A percentile compares a stretch with the other conserved stretches of the same genome.
These are phyloP conservation scores for Cryptosula pallasiana DNA, from an alignment of 2,888 invertebrate species.

Conservation along the genomic window DNA sequence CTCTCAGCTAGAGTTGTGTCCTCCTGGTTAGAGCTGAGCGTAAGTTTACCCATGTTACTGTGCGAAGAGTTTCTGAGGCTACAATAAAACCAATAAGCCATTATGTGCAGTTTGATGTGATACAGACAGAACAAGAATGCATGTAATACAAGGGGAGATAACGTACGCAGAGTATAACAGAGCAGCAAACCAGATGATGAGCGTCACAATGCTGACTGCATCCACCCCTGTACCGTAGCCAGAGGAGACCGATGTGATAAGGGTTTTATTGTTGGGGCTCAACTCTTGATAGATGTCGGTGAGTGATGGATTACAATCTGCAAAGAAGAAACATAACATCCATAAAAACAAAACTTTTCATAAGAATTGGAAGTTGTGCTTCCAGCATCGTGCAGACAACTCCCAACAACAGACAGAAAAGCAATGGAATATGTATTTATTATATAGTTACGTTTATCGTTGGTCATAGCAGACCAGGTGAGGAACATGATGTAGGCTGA, in stretches of 20 bases:
- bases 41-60: slow-evolving; percentile 75
- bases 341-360: too few relatives aligned
- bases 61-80: slow-evolving; percentile 86
- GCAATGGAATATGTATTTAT: background rate
- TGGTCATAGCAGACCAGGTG: slow-evolving; percentile 56
- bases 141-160: too few relatives aligned
- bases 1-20: slow-evolving; percentile 8
- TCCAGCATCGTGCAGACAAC: background rate
- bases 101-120: too few relatives aligned
- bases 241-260: slow-evolving; percentile 29
- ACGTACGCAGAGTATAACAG: slow-evolving; percentile 75
- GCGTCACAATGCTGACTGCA: slow-evolving; percentile 71
- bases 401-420: background rate
- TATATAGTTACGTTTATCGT: slow-evolving; percentile 44
- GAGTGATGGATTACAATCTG: slow-evolving; percentile 63
- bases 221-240: slow-evolving; percentile 36
- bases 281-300: slow-evolving; percentile 52
- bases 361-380: background rate
- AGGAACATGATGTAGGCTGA: slow-evolving; percentile 54
- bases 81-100: slow-evolving; percentile 26
- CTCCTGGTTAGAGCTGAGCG: slow-evolving; percentile 58
- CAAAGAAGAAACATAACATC: background rate
- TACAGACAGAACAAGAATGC: too few relatives aligned
- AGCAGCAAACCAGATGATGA: slow-evolving; percentile 88
- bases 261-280: slow-evolving; percentile 31